Evolutionary conservation across 2,888 invertebrate genomes (phyloP).

Genomic region (Agapostemon virescens): DNA sequence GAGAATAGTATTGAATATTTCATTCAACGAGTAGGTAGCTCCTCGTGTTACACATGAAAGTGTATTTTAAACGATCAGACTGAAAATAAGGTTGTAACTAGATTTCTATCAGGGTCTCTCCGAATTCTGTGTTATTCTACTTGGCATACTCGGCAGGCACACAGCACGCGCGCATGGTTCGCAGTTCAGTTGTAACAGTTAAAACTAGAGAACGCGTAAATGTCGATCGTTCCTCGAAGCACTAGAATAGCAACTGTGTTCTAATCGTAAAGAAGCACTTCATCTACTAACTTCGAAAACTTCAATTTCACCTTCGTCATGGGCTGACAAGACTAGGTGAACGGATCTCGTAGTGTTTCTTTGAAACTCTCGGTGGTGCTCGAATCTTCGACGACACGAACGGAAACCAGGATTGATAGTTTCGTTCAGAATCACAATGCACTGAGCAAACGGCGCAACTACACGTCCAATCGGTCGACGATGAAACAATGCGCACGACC

Average conservation of each 20-base stretch:
- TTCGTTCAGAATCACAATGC: slow-evolving; percentile 1
- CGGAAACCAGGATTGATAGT: slow-evolving; percentile 27
- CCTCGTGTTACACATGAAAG: not conserved
- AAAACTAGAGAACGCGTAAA: slow-evolving; percentile 1
- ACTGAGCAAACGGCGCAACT: slow-evolving; percentile 15
- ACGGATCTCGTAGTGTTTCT: not conserved
- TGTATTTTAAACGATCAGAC: no score
- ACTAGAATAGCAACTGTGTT: not conserved
- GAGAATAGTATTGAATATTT: not conserved
- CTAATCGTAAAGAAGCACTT: slow-evolving; percentile 3
- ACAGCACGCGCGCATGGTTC: not conserved
- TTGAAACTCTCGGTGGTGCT: not conserved
- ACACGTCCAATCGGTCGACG: slow-evolving; percentile 15
- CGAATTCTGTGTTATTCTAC: not conserved
- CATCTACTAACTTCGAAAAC: not conserved
- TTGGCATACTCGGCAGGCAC: not conserved
- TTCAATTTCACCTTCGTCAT: not conserved
- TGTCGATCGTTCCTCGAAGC: not conserved
- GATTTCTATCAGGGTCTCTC: not conserved
- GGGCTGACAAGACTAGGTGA: not conserved
- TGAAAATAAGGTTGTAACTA: not conserved
- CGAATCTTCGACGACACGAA: slow-evolving; percentile 3
- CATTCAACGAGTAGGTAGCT: not conserved
- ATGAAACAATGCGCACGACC: slow-evolving; percentile 2
- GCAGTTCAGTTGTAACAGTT: not conserved